Percentiles rank a stretch among this genome's conserved stretches.
Evolutionary conservation across 2,888 invertebrate species (phyloP).

Genomic region (Phyllotreta striolata): DNA sequence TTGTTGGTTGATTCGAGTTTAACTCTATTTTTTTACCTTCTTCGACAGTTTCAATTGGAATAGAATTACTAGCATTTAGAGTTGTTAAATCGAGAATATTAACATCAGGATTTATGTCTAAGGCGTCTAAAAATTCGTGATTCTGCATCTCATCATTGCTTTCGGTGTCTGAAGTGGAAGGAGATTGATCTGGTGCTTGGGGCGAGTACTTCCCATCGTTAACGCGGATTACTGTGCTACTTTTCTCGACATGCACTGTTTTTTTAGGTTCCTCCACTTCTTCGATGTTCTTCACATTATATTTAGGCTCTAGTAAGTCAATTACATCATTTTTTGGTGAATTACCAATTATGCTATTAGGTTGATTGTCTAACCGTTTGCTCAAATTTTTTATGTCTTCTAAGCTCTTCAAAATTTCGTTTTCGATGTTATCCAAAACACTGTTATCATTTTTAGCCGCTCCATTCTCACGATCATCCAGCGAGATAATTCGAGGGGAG

Average conservation of each 20-base stretch:
- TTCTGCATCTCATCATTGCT: constrained; percentile 47
- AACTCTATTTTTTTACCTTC: not conserved
- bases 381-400: constrained; percentile 49
- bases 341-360: constrained; percentile 3
- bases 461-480: constrained; percentile 6
- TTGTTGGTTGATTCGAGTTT: not conserved
- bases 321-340: not conserved
- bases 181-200: constrained; percentile 30
- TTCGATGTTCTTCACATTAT: constrained; percentile 13
- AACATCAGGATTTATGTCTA: constrained; percentile 38
- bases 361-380: constrained; percentile 37
- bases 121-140: constrained; percentile 50
- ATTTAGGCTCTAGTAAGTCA: constrained; percentile 1
- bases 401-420: constrained; percentile 50
- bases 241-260: constrained; percentile 58
- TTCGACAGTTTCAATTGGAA: not conserved
- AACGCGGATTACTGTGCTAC: constrained; percentile 59
- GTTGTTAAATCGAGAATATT: not conserved
- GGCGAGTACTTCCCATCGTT: constrained; percentile 48
- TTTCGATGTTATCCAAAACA: constrained; percentile 46
- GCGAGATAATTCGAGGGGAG: constrained; percentile 38
- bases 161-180: constrained; percentile 45
- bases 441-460: constrained; percentile 33
- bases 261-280: constrained; percentile 17
- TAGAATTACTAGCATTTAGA: not conserved